Evolutionary conservation across 2,888 invertebrate genomes (phyloP).

Genomic region (Cepaea hortensis): DNA sequence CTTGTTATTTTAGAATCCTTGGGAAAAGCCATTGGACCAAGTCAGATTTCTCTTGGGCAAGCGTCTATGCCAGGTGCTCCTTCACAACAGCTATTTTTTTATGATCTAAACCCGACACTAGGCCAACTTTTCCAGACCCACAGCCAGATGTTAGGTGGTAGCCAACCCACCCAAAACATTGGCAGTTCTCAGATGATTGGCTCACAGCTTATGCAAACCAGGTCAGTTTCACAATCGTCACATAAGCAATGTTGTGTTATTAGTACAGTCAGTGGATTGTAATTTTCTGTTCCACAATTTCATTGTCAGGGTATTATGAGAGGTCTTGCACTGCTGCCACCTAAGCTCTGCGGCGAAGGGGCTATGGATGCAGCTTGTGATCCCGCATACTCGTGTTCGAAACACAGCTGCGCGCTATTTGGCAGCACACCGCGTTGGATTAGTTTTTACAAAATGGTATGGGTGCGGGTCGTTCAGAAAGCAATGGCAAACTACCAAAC

Average conservation of each 20-base stretch:
- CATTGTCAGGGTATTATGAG: too few species aligned
- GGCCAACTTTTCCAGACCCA: slow-evolving; percentile 54
- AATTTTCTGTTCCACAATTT: too few species aligned
- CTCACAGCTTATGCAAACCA: slow-evolving; percentile 81
- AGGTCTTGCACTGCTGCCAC: too few species aligned
- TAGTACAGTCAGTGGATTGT: too few species aligned
- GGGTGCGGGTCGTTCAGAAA: too few species aligned
- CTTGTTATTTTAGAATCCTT: slow-evolving; percentile 36
- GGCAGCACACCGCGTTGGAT: too few species aligned
- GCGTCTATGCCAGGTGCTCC: slow-evolving; percentile 51
- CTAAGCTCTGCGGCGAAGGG: too few species aligned
- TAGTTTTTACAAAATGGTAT: too few species aligned
- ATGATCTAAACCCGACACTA: slow-evolving; percentile 43
- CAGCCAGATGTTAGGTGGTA: slow-evolving; percentile 43
- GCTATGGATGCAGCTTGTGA: too few species aligned
- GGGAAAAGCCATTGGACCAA: slow-evolving; percentile 50
- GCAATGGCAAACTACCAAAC: too few species aligned
- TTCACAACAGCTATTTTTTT: slow-evolving; percentile 48
- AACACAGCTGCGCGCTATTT: too few species aligned
- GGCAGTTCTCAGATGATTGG: slow-evolving; percentile 80
- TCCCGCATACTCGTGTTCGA: too few species aligned
- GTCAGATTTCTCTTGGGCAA: slow-evolving; percentile 49
- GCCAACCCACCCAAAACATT: slow-evolving; percentile 78
- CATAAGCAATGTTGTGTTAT: not conserved
- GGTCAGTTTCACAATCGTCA: slow-evolving; percentile 73